Evolutionary conservation across 2,797 vertebrate species (phyloP).

Genomic region (Malacoctenus gilli): DNA sequence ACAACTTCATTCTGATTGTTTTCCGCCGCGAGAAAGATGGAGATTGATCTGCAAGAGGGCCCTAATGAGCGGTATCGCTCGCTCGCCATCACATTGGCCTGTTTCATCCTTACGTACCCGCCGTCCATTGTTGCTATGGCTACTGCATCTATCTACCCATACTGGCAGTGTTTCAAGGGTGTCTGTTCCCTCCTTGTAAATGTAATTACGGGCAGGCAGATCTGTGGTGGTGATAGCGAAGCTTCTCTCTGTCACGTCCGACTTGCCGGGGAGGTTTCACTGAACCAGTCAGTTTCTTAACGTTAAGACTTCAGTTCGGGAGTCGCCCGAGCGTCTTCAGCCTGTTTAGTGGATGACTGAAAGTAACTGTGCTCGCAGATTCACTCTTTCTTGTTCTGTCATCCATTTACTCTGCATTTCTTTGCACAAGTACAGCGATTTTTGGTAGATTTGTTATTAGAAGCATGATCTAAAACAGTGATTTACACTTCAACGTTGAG

Average conservation of each 20-base stretch:
- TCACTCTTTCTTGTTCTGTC: too few species aligned
- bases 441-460: too few species aligned
- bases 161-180: slow-evolving; percentile 75
- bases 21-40: slow-evolving; percentile 34
- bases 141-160: slow-evolving; percentile 72
- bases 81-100: slow-evolving; percentile 59
- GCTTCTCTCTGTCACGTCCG: slow-evolving; percentile 37
- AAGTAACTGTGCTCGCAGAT: too few species aligned
- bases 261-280: slow-evolving; percentile 51
- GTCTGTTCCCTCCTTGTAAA: slow-evolving; percentile 73
- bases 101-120: slow-evolving; percentile 60
- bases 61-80: slow-evolving; percentile 66
- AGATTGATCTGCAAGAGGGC: slow-evolving; percentile 52
- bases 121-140: slow-evolving; percentile 75
- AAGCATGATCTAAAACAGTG: too few species aligned
- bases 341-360: too few species aligned
- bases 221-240: slow-evolving; percentile 67
- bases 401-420: too few species aligned
- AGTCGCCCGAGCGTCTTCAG: too few species aligned
- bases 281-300: slow-evolving; percentile 36
- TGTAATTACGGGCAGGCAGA: slow-evolving; percentile 76
- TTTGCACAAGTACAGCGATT: too few species aligned
- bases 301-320: too few species aligned
- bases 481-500: too few species aligned
- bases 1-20: slow-evolving; percentile 26